A percentile compares a stretch with the other conserved stretches of the same genome.
phyloP scores from a whole-genome alignment of 2,113 vertebrate genomes.

The Rostratula benghalensis region DNA sequence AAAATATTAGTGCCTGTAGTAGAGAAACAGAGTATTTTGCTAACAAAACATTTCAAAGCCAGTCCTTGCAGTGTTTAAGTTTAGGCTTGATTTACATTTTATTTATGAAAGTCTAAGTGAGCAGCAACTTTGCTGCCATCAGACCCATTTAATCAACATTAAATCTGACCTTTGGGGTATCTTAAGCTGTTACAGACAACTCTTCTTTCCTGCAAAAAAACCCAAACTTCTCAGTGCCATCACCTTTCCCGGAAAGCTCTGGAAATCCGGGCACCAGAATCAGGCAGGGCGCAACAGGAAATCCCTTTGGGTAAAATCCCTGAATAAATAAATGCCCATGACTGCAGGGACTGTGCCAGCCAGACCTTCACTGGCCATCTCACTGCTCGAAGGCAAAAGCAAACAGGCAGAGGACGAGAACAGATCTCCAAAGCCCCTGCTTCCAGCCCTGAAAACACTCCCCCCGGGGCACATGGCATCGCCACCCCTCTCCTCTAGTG shows the following conservation, averaged over 20 bases:
- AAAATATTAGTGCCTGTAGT: neutral
- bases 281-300: neutral
- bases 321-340: neutral
- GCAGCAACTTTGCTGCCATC: neutral
- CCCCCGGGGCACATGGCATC: fast-evolving
- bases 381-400: neutral
- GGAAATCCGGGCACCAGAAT: neutral
- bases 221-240: neutral
- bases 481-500: neutral
- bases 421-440: neutral
- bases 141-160: neutral
- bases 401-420: neutral
- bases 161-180: neutral
- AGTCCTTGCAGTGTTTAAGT: neutral
- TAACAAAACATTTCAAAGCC: neutral
- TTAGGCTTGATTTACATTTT: neutral
- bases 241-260: neutral
- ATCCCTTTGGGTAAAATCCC: neutral
- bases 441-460: neutral
- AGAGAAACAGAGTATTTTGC: neutral
- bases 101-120: neutral
- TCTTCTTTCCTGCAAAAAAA: neutral
- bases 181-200: neutral
- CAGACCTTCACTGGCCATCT: fast-evolving
- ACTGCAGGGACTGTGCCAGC: neutral